A percentile compares a stretch with the other conserved stretches of the same genome.
Conservation (phyloP, 2,797 vertebrate genomes). For the Synanceia verrucosa region DNA sequence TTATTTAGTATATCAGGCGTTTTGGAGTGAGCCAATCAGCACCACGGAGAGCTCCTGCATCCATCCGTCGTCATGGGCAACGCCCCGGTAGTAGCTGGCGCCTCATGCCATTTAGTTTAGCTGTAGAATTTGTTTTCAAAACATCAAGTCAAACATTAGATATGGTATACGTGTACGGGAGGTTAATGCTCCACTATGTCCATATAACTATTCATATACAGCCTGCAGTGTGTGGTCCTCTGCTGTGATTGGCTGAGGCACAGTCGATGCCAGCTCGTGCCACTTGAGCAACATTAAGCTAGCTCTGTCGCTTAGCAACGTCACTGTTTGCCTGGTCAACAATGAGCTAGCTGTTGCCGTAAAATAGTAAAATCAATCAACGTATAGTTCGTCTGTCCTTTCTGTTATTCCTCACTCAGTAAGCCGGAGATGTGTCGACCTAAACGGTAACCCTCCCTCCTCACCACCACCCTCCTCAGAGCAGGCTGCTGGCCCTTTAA, state of each 20-base stretch:
- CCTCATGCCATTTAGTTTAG: neutral
- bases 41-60: conserved; percentile 54
- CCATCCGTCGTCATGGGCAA: conserved; percentile 40
- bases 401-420: conserved; percentile 48
- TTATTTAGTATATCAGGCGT: conserved; percentile 43
- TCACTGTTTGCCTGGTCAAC: conserved; percentile 3
- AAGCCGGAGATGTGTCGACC: conserved; percentile 5
- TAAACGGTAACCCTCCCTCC: neutral
- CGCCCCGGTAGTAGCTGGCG: conserved; percentile 21
- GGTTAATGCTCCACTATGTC: no score
- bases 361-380: neutral
- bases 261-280: neutral
- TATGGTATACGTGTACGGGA: neutral
- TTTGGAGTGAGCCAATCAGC: conserved; percentile 61
- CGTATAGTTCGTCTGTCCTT: no score
- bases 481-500: conserved; percentile 80
- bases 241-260: neutral
- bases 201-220: no score
- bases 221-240: neutral
- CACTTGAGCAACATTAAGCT: neutral
- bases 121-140: neutral
- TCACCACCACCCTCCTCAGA: conserved; percentile 3
- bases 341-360: no score
- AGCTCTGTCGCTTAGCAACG: conserved; percentile 44
- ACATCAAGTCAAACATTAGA: neutral